Evolutionary conservation across 2,888 invertebrate genomes (phyloP), one percentile per base, ranked within the genome.

Genomic region (Resseliella maxima): DNA sequence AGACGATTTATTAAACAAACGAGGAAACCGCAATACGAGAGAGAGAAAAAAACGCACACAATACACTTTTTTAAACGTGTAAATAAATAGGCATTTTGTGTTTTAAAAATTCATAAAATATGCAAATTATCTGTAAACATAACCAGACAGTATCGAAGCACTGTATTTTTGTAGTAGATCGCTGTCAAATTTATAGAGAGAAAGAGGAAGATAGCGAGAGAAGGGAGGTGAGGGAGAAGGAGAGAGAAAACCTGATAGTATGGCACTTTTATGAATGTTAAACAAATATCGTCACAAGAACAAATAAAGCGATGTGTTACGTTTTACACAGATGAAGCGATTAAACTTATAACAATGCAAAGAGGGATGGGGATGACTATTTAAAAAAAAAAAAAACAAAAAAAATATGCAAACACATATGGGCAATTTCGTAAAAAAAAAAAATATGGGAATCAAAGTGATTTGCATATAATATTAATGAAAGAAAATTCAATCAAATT

Each of bases 91-190:
- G 72, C 27, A 72, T 72, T 72, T 50, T 31, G 15, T 31, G 31
- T 31, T 72, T 72, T 72, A 72, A 72, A 72, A 72, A 72, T 72
- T 72, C 31, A 72, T 72, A 72, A 72, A 72, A 72, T 72, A 72
- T 72, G 72, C 72, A 72, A 72, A 72, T 72, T 72, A 72, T 72
- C 31, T 72, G 72, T 72, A 72, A 72, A 72, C 72, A 72, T 72
- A 72, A 31, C 59, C 59, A 59, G 59, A 59, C 72, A 72, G 72
- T 31, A 72, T 72, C 72, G 31, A 31, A 72, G 31, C 72, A 72
- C 72, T 72, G 31, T 72, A 72, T 72, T 31, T 10, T 31, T 5
- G 12, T 12, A 15, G 35, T 72, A 72, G 72, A 72, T 72, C 31
- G 18, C 41, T 50, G 46, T 8, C 18, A 50, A 50, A 50, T n/a